Base-by-base conservation (phyloP, 2,888 invertebrate species). In the Lithophane ornitopus region DNA sequence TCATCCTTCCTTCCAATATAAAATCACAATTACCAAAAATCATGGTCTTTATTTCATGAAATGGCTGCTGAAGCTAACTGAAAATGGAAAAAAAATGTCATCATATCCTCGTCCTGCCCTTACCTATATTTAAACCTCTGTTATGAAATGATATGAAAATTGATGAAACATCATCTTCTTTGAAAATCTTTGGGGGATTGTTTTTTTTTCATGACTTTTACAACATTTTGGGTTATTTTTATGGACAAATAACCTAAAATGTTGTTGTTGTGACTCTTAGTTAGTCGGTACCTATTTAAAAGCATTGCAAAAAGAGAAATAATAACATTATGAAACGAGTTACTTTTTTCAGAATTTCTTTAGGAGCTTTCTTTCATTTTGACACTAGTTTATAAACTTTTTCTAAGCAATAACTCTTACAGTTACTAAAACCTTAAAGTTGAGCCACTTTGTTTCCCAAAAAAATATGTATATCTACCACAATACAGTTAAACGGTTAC, bases 401-500 rank as follows among this genome's bases (percentile, higher is more conserved):
- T 46, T 7, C 1, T 22, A 3, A 59, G 1, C 26, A 2, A 22
- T 26, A 46, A 56, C 16, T 44, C 7, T 16, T 16, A 8, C 7
- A 6, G 2, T 19, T 49, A 11, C 2, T 22, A 16, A 39, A 3
- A 34, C 8, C 3, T 12, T n/a, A 0, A 28, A 56, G 3, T 49
- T 0, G 9, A 56, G 2, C 34, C 3, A 8, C 4, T 59, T 2
- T 22, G 22, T 6, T n/a, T 39, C 4, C 16, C 14, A 28, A 26
- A 7, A 14, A 62, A 59, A 28, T 80, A 70, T 34, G 16, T 49
- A 52, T 34, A 69, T 28, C 28, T 34, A 74, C 46, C 39, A 41
- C 54, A 59, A 65, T 12, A 66, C 26, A 39, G 22, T 39, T 54
- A 62, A 70, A 67, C 39, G 44, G 11, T 49, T 8, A 41, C 28